Base-by-base conservation (phyloP, 1,140 invertebrate species). In the Drosophila murphyi region DNA sequence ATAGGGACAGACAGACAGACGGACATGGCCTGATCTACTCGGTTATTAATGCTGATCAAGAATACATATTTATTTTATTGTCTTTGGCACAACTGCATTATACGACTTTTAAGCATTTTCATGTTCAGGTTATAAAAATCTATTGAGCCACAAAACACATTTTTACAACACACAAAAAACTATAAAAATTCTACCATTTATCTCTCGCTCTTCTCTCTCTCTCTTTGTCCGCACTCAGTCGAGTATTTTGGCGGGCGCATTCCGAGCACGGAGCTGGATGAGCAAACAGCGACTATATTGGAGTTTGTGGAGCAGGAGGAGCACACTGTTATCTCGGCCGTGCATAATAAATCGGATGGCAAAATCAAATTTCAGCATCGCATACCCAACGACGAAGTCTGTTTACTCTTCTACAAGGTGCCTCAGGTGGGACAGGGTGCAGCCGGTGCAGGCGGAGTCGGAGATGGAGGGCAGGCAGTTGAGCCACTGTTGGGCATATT, bases 341-440 rank as follows among this genome's bases (percentile, higher is more conserved):
- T 91, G 72, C 82, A 86, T 76, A 82, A 86, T 74, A 91, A 92
- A 73, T 73, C 78, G 54, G 80, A 92, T 78, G 89, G 81, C 71
- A 91, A 82, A 85, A 91, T 92, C 73, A 82, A 90, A 72, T 92
- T 92, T 82, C 92, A 92, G 39, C 91, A 92, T 80, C 90, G 81
- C 61, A 92, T 92, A 78, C 92, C 91, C 39, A 91, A 76, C 60
- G 92, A 92, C 31, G 87, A 92, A 76, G 81, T 92, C 62, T 91
- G 88, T 80, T 85, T 92, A 72, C 87, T 92, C 12, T 92, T 92
- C 73, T 92, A 92, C 78, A 92, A 92, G 83, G 91, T 92, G 76
- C 91, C 91, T 60, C 92, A 92, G 69, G 72, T 91, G 72, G 87
- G 78, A 4, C 74, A 64, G 20, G 45, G 52, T 20, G n/a, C 39